Conservation (phyloP, 2,888 invertebrate genomes). For the Poecilus cupreus region DNA sequence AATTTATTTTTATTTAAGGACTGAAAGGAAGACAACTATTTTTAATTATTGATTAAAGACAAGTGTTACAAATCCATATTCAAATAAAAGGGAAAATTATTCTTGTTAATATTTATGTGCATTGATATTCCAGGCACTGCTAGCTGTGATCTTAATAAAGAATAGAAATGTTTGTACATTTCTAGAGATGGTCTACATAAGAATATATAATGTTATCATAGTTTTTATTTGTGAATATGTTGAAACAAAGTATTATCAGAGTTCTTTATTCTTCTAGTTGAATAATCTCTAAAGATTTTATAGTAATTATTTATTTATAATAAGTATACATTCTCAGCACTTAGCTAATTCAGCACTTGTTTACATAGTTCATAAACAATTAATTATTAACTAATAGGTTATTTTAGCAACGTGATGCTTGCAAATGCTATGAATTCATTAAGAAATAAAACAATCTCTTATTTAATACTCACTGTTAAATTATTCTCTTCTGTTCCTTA, state of each 20-base stretch:
- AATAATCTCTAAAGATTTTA: slow-evolving; percentile 59
- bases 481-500: slow-evolving; percentile 21
- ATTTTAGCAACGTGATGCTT: slow-evolving; percentile 58
- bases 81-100: slow-evolving; percentile 56
- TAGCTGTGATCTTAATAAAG: slow-evolving; percentile 59
- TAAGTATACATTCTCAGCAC: slow-evolving; percentile 55
- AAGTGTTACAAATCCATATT: slow-evolving; percentile 54
- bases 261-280: slow-evolving; percentile 59
- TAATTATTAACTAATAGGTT: slow-evolving; percentile 44
- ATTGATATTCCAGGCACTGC: slow-evolving; percentile 60
- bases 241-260: slow-evolving; percentile 55
- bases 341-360: slow-evolving; percentile 57
- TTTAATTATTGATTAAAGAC: slow-evolving; percentile 36
- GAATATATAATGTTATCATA: slow-evolving; percentile 59
- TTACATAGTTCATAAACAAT: slow-evolving; percentile 51
- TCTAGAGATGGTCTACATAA: slow-evolving; percentile 60
- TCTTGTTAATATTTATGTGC: slow-evolving; percentile 59
- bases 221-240: slow-evolving; percentile 60
- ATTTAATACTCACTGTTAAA: slow-evolving; percentile 3
- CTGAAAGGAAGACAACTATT: slow-evolving; percentile 30
- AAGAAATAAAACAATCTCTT: slow-evolving; percentile 41
- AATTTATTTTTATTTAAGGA: slow-evolving; percentile 37
- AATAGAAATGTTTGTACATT: slow-evolving; percentile 58
- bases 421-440: slow-evolving; percentile 52
- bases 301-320: slow-evolving; percentile 58